Percentiles rank a stretch among this genome's conserved stretches.
phyloP scores from a whole-genome alignment of 1,140 invertebrate species.

The Drosophila novamexicana region DNA sequence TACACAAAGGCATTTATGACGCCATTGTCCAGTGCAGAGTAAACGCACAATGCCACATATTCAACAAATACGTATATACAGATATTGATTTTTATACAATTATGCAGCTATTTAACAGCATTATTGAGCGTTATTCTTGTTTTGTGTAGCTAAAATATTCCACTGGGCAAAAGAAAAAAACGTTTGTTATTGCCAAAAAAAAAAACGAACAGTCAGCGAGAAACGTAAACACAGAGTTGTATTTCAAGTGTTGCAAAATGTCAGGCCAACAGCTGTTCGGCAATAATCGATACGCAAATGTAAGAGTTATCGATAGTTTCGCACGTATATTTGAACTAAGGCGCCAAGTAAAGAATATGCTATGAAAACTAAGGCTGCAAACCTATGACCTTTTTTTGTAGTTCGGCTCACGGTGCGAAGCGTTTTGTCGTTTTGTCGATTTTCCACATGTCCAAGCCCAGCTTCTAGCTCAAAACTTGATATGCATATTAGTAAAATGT shows the following conservation, averaged over 20 bases:
- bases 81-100: neutral
- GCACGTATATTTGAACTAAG: neutral
- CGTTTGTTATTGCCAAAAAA: conserved; percentile 41
- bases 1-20: conserved; percentile 40
- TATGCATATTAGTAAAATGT: too few relatives aligned
- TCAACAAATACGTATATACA: neutral
- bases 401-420: too few relatives aligned
- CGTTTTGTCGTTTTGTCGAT: too few relatives aligned
- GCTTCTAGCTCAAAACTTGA: too few relatives aligned
- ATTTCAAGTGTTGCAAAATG: conserved; percentile 12
- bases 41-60: conserved; percentile 15
- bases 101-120: neutral
- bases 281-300: neutral
- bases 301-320: neutral
- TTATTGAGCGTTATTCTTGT: neutral
- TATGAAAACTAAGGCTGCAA: too few relatives aligned
- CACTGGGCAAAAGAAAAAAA: conserved; percentile 17
- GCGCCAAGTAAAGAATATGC: neutral
- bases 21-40: conserved; percentile 18
- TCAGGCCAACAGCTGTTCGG: conserved; percentile 11
- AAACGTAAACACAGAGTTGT: conserved; percentile 34
- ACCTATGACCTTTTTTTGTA: too few relatives aligned
- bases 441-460: too few relatives aligned
- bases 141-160: conserved; percentile 31
- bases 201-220: conserved; percentile 35